Evolutionary conservation across 1,140 invertebrate species (phyloP).

Genomic region (Aphis gossypii): DNA sequence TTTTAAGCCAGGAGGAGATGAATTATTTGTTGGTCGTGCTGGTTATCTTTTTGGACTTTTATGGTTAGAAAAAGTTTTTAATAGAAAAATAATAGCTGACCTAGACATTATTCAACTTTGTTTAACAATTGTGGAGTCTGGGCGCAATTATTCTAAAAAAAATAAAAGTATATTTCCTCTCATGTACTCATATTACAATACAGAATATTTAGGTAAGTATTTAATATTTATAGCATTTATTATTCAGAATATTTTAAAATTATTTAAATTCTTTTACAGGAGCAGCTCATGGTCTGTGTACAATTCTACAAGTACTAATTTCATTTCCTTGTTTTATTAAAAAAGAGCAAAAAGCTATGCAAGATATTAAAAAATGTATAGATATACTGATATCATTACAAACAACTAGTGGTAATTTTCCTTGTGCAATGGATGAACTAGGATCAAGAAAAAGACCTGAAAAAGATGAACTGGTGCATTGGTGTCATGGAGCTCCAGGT

Average conservation of each 20-base stretch:
- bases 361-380: constrained; percentile 68
- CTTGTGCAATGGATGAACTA: constrained; percentile 77
- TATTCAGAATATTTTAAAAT: background rate
- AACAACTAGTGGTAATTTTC: constrained; percentile 78
- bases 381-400: constrained; percentile 74
- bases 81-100: constrained; percentile 66
- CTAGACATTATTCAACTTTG: constrained; percentile 72
- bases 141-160: constrained; percentile 71
- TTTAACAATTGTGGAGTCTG: constrained; percentile 74
- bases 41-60: constrained; percentile 79
- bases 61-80: constrained; percentile 73
- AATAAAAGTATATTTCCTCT: constrained; percentile 73
- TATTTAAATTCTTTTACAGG: constrained; percentile 65
- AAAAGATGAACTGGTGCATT: constrained; percentile 76
- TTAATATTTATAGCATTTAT: background rate
- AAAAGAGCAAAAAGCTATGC: constrained; percentile 66
- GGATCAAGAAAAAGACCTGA: constrained; percentile 63
- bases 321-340: constrained; percentile 72
- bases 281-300: constrained; percentile 78
- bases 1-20: constrained; percentile 78
- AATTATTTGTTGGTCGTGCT: constrained; percentile 82
- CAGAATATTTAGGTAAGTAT: constrained; percentile 75
- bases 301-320: constrained; percentile 73
- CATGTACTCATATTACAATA: constrained; percentile 87
- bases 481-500: constrained; percentile 87